Evolutionary conservation across 2,888 invertebrate species (phyloP).

Genomic region (Teleogryllus oceanicus): DNA sequence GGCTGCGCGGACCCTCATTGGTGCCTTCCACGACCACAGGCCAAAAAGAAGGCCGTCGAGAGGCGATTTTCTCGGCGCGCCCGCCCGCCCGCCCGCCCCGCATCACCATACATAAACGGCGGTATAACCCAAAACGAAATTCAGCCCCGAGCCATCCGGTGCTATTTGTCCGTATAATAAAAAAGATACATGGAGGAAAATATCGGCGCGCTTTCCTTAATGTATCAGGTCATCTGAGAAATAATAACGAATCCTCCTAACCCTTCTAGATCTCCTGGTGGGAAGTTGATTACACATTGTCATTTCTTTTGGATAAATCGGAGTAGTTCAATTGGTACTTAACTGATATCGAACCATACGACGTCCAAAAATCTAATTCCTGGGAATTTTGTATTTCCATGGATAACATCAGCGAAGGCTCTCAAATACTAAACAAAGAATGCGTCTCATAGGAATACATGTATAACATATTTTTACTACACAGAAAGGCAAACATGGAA

Average conservation of each 20-base stretch:
- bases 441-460: too few relatives aligned
- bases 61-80: not conserved
- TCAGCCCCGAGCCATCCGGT: not conserved
- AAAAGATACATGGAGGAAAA: constrained; percentile 18
- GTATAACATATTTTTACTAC: too few relatives aligned
- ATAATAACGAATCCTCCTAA: not conserved
- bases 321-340: too few relatives aligned
- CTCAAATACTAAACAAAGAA: too few relatives aligned
- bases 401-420: too few relatives aligned
- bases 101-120: not conserved
- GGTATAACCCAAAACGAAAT: not conserved
- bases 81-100: not conserved
- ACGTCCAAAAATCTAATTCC: too few relatives aligned
- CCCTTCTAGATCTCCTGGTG: not conserved
- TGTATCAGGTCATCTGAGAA: not conserved
- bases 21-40: not conserved
- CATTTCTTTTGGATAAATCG: too few relatives aligned
- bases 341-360: too few relatives aligned
- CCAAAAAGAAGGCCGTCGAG: not conserved
- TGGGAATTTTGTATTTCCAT: too few relatives aligned
- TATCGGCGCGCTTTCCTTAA: not conserved
- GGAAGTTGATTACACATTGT: not conserved
- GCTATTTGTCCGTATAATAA: not conserved
- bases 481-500: too few relatives aligned
- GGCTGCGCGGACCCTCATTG: not conserved